Base-by-base conservation (phyloP, 2,888 invertebrate genomes). In the Trypoxylon attenuatum region DNA sequence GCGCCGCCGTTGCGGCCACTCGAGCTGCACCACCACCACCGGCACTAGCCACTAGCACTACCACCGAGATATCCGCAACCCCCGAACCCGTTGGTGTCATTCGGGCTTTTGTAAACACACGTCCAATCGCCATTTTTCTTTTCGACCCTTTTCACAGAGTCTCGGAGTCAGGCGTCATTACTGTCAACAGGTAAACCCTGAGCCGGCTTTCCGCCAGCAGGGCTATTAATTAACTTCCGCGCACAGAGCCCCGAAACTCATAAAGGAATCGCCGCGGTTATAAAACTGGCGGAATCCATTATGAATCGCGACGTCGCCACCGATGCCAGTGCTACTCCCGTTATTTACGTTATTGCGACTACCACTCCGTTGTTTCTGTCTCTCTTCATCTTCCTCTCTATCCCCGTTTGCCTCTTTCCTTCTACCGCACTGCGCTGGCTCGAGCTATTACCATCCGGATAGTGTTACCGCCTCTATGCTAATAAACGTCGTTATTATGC, bases 101-200 rank as follows among this genome's bases (percentile, higher is more conserved):
- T 75, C 68, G 49, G 62, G 75, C 71, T 74, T 77, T 66, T 68
- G 75, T 74, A 77, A 76, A 76, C 76, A 77, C 75, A 71, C 77
- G 71, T 77, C 56, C 62, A 64, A 77, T 74, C 65, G 62, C 60
- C 75, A 71, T 75, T 71, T 75, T 74, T 77, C 77, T 76, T 73
- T 72, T 58, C 43, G 27, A 46, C 53, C 76, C 58, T 59, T 58
- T 64, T 57, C 54, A 64, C 55, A 50, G 55, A 45, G 29, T 42
- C 51, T 56, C 71, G n/a, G n/a, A n/a, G 56, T 58, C 56, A 56
- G 57, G 49, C 64, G 56, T 76, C 76, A 69, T 73, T 76, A 76
- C 71, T 67, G 72, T 74, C 68, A 68, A 71, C 66, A 73, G 57
- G 75, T 73, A 75, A 71, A 74, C 71, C 54, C 41, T 27, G 63